These are phyloP conservation scores for Stenoptilia bipunctidactyla DNA, from an alignment of 2,888 invertebrate genomes.

Conservation along the genomic window DNA sequence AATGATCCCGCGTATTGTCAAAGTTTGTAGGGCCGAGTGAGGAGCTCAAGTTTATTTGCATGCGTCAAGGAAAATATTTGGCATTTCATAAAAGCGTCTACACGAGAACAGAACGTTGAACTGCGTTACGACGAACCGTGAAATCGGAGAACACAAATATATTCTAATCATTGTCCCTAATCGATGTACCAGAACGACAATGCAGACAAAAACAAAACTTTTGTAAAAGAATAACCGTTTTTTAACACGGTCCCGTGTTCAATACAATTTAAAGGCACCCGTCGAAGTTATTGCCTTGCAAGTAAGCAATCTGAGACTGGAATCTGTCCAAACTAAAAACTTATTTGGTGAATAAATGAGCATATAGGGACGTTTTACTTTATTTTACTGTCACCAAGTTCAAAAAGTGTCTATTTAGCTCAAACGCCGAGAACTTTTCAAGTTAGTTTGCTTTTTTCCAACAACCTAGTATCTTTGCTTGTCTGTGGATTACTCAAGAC, in stretches of 20 bases:
- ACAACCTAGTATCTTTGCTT: not conserved
- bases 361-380: not conserved
- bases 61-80: slow-evolving; percentile 32
- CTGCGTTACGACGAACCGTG: slow-evolving; percentile 13
- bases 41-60: slow-evolving; percentile 36
- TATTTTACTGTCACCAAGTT: not conserved
- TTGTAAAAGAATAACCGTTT: slow-evolving; percentile 9
- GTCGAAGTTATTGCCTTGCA: slow-evolving; percentile 21
- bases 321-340: slow-evolving; percentile 25
- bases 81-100: slow-evolving; percentile 26
- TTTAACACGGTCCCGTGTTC: not conserved
- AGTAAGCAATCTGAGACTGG: slow-evolving; percentile 22
- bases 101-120: slow-evolving; percentile 23
- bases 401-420: slow-evolving; percentile 1
- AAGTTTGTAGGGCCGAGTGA: slow-evolving; percentile 36
- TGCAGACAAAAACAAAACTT: slow-evolving; percentile 9
- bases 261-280: slow-evolving; percentile 1
- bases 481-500: not conserved
- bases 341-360: not conserved
- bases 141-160: slow-evolving; percentile 23
- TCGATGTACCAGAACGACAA: slow-evolving; percentile 20
- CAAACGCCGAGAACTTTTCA: not conserved
- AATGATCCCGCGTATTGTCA: slow-evolving; percentile 40
- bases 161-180: slow-evolving; percentile 20
- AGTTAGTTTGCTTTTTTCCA: not conserved